Evolutionary conservation across 2,888 invertebrate species (phyloP), one percentile per base, ranked within the genome.

Genomic region (Drosophila rubida): DNA sequence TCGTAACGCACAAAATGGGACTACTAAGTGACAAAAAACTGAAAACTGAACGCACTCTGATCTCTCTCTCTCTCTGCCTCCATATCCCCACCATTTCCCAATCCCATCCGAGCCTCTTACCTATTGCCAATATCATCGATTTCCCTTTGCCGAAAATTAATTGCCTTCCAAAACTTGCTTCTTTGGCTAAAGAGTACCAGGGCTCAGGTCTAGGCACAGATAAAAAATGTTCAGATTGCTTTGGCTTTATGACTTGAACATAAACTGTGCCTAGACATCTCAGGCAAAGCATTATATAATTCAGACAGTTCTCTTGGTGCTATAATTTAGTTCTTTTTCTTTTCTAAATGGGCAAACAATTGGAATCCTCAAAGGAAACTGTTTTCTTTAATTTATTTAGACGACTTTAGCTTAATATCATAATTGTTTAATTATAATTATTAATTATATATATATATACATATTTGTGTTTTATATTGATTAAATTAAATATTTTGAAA

Each of bases 1-100:
- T 74, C 69, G 68, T 51, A 74, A 81, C 71, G 60, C 73, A 77
- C 53, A 42, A 80, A 73, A 68, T 63, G 63, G 59, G 78, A 73
- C 78, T 78, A 78, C 78, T 78, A 59, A 68, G 78, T 68, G 41
- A 51, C 50, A 32, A 48, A 37, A 67, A 30, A 50, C 42, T 32
- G 3, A 62, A 65, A 62, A 50, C 53, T 54, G 19, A 70, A 64
- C 37, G 54, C 75, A 58, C 49, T 14, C 70, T 72, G 25, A 41
- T 27, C 50, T 32, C 6, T 32, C 32, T 4, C 30, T 4, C 11
- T 32, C 30, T n/a, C 32, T 19, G 19, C 3, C 19, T 19, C 19
- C 19, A 19, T 2, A 1, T 19, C 19, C 19, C 19, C 7, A 44
- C 13, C 7, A 19, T 16, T 27, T 41, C 14, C n/a, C 32, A 32